Percentiles rank a stretch among this genome's conserved stretches.
Evolutionary conservation across 2,797 vertebrate genomes (phyloP).

Genomic region (Poecile montanus): DNA sequence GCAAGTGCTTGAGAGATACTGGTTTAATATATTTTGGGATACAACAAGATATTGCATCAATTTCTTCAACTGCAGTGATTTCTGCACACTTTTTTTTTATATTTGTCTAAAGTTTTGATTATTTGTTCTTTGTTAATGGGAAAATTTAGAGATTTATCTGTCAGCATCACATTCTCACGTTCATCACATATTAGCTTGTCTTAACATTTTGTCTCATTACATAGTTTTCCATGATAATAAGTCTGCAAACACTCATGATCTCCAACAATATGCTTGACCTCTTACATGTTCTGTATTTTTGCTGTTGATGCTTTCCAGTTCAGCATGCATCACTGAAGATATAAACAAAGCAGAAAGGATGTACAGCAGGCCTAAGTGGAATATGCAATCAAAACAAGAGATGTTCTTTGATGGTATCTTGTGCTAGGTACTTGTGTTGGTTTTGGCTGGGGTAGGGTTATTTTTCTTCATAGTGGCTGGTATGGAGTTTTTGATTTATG

Average conservation of each 20-base stretch:
- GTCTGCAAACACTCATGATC: neutral
- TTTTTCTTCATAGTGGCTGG: neutral
- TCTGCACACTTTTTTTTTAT: neutral
- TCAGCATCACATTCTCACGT: too few species aligned
- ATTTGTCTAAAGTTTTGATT: neutral
- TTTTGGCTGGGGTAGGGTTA: neutral
- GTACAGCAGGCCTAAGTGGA: neutral
- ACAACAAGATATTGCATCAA: neutral
- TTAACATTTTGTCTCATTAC: neutral
- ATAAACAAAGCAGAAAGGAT: neutral
- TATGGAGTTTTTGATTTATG: neutral
- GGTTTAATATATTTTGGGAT: neutral
- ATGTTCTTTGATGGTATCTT: neutral
- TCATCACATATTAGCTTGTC: neutral
- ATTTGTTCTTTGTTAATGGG: neutral
- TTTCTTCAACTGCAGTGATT: neutral
- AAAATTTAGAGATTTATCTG: neutral
- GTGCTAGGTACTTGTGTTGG: neutral
- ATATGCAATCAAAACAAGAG: neutral
- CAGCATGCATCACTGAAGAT: neutral
- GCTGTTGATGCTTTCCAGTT: neutral
- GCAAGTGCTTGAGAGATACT: neutral
- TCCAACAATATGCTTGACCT: neutral
- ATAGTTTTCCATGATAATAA: neutral
- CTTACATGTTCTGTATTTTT: neutral